Evolutionary conservation across 2,113 vertebrate genomes (phyloP).

Genomic region (Elgaria multicarinata): DNA sequence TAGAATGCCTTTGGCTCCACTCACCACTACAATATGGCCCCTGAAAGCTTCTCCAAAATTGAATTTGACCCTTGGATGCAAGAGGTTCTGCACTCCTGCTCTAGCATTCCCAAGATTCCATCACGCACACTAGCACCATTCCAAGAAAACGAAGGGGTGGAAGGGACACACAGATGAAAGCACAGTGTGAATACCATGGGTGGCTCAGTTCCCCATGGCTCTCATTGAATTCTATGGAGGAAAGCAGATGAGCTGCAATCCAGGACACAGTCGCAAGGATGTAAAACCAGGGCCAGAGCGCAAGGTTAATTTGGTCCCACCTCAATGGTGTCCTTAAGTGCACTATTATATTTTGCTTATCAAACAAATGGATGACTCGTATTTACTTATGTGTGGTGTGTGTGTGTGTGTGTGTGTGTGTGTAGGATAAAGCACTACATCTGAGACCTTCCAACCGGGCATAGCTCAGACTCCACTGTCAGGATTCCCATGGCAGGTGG

Average conservation of each 20-base stretch:
- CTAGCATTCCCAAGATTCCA: background rate
- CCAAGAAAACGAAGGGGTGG: background rate
- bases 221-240: background rate
- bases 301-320: too few relatives aligned
- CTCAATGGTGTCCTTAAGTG: background rate
- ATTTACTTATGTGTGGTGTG: background rate
- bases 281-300: background rate
- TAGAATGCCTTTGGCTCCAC: background rate
- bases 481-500: too few relatives aligned
- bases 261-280: slow-evolving; percentile 21
- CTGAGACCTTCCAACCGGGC: background rate
- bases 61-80: too few relatives aligned
- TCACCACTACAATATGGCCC: too few relatives aligned
- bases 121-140: background rate
- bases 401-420: background rate
- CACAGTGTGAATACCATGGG: too few relatives aligned
- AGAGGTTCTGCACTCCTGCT: too few relatives aligned
- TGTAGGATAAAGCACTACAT: background rate
- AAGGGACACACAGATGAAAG: background rate
- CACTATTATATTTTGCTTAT: background rate
- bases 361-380: background rate
- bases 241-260: background rate
- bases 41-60: too few relatives aligned
- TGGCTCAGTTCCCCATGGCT: background rate
- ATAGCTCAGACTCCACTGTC: background rate